phyloP scores from a whole-genome alignment of 2,113 vertebrate species.

The Silurus asotus region DNA sequence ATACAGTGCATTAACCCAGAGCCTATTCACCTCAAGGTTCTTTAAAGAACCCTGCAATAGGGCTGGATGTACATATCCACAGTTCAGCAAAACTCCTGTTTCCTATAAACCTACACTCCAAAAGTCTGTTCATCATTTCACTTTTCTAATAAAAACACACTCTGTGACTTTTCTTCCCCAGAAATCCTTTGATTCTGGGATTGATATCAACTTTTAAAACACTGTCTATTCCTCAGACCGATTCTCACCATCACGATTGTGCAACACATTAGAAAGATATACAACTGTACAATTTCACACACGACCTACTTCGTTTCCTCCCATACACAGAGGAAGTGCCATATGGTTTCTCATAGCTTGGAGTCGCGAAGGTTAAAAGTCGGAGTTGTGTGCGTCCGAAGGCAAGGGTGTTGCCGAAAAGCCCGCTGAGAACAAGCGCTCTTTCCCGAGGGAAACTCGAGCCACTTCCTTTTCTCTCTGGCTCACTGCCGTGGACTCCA shows the following conservation, averaged over 20 bases:
- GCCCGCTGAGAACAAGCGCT: constrained; percentile 57
- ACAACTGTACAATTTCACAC: background rate
- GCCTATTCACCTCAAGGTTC: background rate
- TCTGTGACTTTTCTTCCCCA: background rate
- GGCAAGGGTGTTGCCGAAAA: constrained; percentile 55
- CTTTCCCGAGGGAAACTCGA: constrained; percentile 69
- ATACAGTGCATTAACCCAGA: too few species aligned
- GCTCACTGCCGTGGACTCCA: background rate
- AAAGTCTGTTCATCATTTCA: constrained; percentile 38
- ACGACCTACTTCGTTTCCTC: background rate
- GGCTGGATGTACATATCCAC: background rate
- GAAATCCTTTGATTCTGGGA: constrained; percentile 38
- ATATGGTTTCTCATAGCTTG: constrained; percentile 47
- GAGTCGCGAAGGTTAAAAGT: constrained; percentile 32
- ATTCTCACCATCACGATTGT: constrained; percentile 37
- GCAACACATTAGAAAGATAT: constrained; percentile 13
- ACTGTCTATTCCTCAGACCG: background rate
- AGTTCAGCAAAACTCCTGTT: background rate
- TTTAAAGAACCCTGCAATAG: background rate
- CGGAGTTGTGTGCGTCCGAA: constrained; percentile 27
- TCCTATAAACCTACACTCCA: constrained; percentile 2
- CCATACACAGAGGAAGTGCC: constrained; percentile 36
- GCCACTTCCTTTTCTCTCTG: constrained; percentile 60
- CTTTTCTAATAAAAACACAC: background rate
- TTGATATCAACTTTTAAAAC: constrained; percentile 24